Conservation (phyloP, 2,113 vertebrate species). For the Ailuropoda melanoleuca region DNA sequence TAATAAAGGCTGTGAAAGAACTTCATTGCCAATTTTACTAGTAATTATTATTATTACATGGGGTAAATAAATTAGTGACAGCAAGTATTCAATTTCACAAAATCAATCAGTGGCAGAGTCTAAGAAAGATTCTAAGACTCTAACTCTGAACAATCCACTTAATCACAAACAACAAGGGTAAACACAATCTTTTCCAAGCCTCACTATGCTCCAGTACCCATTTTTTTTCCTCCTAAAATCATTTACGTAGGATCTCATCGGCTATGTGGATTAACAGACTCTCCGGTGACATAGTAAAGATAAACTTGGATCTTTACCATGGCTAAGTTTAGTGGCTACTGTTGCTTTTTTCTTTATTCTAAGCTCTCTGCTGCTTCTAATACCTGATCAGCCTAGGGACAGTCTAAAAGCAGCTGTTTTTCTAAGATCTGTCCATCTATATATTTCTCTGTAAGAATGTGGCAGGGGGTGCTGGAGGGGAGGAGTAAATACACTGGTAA, state of each 20-base stretch:
- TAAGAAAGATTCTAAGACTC: background rate
- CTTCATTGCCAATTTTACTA: background rate
- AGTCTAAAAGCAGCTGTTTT: background rate
- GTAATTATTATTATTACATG: background rate
- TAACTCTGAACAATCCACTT: slow-evolving; percentile 22
- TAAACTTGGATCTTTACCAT: background rate
- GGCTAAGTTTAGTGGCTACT: slow-evolving; percentile 45
- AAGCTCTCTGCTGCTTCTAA: slow-evolving; percentile 37
- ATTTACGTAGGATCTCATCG: slow-evolving; percentile 18
- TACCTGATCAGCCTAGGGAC: background rate
- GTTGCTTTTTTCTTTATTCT: slow-evolving; percentile 31
- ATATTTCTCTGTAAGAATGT: background rate
- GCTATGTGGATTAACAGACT: background rate
- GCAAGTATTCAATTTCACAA: slow-evolving; percentile 23
- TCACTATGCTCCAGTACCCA: background rate
- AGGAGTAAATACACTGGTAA: background rate
- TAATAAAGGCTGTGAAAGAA: slow-evolving; percentile 29
- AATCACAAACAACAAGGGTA: slow-evolving; percentile 21
- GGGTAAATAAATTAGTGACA: background rate
- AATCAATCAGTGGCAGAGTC: background rate
- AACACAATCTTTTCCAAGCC: slow-evolving; percentile 26
- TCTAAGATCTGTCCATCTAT: background rate
- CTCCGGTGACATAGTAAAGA: background rate
- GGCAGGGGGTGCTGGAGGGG: background rate
- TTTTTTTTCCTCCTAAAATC: background rate